Conservation (phyloP, 2,797 vertebrate species). For the Ataeniobius toweri region DNA sequence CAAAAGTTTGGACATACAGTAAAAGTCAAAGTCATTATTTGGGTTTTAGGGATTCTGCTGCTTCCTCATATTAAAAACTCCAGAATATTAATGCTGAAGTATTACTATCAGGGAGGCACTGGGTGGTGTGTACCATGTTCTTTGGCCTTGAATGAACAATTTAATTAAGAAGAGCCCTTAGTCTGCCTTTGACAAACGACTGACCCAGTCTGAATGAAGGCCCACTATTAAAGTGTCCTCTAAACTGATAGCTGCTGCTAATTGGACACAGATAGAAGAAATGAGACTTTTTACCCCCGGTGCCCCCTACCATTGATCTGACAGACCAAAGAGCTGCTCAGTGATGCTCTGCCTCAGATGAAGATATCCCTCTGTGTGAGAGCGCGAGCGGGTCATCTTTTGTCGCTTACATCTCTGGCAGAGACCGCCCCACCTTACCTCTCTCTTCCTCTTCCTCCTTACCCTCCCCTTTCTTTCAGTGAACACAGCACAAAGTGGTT, state of each 20-base stretch:
- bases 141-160: constrained; percentile 63
- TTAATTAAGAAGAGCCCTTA: constrained; percentile 55
- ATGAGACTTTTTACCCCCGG: constrained; percentile 33
- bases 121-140: constrained; percentile 38
- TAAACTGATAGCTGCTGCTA: constrained; percentile 65
- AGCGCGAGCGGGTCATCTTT: constrained; percentile 48
- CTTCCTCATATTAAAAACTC: constrained; percentile 12
- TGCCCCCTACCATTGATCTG: constrained; percentile 34
- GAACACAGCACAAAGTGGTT: constrained; percentile 30
- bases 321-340: constrained; percentile 55
- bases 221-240: constrained; percentile 54
- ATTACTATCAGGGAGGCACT: constrained; percentile 29
- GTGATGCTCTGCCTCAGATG: constrained; percentile 50
- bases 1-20: constrained; percentile 19
- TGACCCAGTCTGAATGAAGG: constrained; percentile 47
- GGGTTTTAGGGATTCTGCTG: background rate
- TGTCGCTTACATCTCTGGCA: constrained; percentile 50
- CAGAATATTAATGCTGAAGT: constrained; percentile 22
- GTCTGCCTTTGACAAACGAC: constrained; percentile 55
- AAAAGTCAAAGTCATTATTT: constrained; percentile 11
- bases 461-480: constrained; percentile 34
- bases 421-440: background rate
- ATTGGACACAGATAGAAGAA: constrained; percentile 51
- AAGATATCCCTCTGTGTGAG: constrained; percentile 46
- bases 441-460: constrained; percentile 3